These are phyloP conservation scores for Hyperoplus lanceolatus DNA, from an alignment of 2,797 vertebrate species.

Conservation along the genomic window DNA sequence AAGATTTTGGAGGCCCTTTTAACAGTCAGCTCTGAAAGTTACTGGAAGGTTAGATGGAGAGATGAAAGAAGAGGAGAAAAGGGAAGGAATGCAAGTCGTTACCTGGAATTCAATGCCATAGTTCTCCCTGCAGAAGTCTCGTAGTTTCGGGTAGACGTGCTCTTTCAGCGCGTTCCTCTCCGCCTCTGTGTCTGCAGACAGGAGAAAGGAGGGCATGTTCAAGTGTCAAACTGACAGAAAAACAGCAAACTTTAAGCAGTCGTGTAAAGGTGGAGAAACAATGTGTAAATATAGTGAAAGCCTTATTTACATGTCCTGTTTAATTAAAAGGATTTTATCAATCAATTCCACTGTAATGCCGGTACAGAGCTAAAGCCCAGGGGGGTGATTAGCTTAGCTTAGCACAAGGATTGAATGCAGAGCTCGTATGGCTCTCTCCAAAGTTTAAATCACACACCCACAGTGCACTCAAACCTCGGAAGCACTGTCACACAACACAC, in stretches of 20 bases:
- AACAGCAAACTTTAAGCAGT: background rate
- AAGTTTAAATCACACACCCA: background rate
- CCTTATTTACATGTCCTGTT: background rate
- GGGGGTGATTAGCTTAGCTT: constrained; percentile 8
- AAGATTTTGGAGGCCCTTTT: constrained; percentile 38
- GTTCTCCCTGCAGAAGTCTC: constrained; percentile 99
- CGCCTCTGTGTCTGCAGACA: constrained; percentile 93
- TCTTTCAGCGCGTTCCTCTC: constrained; percentile 96
- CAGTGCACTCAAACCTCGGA: background rate
- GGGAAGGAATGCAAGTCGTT: constrained; percentile 35
- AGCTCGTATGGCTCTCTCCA: too few relatives aligned
- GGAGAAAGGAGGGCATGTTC: constrained; percentile 10
- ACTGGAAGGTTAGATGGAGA: background rate
- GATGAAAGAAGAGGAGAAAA: background rate
- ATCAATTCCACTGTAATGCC: background rate
- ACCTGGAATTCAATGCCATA: constrained; percentile 99
- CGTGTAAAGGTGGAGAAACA: too few relatives aligned
- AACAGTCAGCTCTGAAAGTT: constrained; percentile 30
- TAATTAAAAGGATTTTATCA: background rate
- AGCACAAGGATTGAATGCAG: background rate
- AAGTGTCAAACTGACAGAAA: background rate
- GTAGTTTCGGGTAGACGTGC: constrained; percentile 96
- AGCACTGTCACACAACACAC: background rate
- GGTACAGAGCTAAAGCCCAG: background rate
- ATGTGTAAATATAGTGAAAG: background rate